Evolutionary conservation across 2,797 vertebrate species (phyloP), one percentile per base, ranked within the genome.

Genomic region (Dallia pectoralis): DNA sequence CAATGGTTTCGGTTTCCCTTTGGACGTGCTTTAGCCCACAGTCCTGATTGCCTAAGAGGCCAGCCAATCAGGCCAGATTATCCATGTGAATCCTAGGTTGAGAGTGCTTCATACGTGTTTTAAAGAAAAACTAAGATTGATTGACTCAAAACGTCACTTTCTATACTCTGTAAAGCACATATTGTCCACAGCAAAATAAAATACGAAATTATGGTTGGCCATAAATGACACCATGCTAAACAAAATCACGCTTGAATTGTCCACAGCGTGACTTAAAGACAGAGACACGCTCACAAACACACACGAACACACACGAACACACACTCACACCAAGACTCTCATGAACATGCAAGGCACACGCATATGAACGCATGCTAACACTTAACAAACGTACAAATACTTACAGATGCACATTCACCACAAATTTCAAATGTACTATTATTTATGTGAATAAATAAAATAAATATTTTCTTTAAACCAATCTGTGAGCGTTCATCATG

Each of bases 371-470:
- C 33, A 71, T 51, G 15, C 36, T 36, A 61, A 67, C 36, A 72
- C n/a, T 30, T 22, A 30, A 48, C 29, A 72, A 51, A 72, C 22
- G 32, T 18, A 64, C 27, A 27, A 65, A 49, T 49, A 30, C 68
- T 62, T 71, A 33, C 65, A 32, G 69, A 67, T 77, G 70, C 71
- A 51, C 51, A 72, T 53, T 18, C 6, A 18, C 49, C 72, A 78
- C 47, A n/a, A 74, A 87, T n/a, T 53, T 53, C 8, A 86, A 91
- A 86, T 89, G 88, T 90, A 90, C 89, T 85, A 82, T 90, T 92
- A 83, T 91, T 85, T 89, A 93, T 93, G 91, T 93, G 91, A 94
- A 93, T 93, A 93, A 89, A 87, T 87, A 76, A 91, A 94, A 93
- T 93, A 93, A 89, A 87, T 87, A 76, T 84, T 88, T 88, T 90